phyloP scores from a whole-genome alignment of 2,113 vertebrate genomes.

The Collichthys lucidus region DNA sequence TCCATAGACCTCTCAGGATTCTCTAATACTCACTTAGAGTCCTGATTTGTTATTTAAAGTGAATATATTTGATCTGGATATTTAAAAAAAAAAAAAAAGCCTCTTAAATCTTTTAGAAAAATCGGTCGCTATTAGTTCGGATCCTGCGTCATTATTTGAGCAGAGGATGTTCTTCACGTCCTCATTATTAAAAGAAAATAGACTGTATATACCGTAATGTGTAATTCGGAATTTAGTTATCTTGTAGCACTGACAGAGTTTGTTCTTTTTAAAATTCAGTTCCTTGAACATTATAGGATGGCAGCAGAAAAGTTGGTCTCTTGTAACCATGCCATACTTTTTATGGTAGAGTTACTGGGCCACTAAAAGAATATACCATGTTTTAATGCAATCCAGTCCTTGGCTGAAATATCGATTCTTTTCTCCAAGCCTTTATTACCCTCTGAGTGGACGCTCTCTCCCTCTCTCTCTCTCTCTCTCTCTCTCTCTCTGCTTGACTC shows the following conservation, averaged over 20 bases:
- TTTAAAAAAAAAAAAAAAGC: slow-evolving; percentile 1
- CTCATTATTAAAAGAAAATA: neutral
- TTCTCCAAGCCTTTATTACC: slow-evolving; percentile 60
- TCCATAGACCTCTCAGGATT: slow-evolving; percentile 15
- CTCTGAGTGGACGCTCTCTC: slow-evolving; percentile 35
- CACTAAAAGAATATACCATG: slow-evolving; percentile 48
- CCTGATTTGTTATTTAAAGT: neutral
- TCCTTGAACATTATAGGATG: neutral
- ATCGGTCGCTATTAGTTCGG: neutral
- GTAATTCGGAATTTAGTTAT: neutral
- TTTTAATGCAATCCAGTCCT: slow-evolving; percentile 49
- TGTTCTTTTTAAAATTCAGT: neutral
- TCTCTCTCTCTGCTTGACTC: slow-evolving; percentile 12
- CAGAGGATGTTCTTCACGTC: slow-evolving; percentile 12
- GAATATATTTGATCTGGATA: slow-evolving; percentile 7
- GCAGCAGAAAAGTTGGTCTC: slow-evolving; percentile 10
- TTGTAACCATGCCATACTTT: neutral
- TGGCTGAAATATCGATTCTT: slow-evolving; percentile 68
- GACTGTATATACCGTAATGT: neutral
- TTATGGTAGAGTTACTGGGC: slow-evolving; percentile 28
- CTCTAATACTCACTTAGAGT: slow-evolving; percentile 10
- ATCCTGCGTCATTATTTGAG: slow-evolving; percentile 12
- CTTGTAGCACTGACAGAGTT: slow-evolving; percentile 1
- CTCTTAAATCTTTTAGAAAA: slow-evolving; percentile 4
- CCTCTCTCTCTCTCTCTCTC: neutral